Conservation (phyloP, 2,888 invertebrate species). For the Lysandra coridon region DNA sequence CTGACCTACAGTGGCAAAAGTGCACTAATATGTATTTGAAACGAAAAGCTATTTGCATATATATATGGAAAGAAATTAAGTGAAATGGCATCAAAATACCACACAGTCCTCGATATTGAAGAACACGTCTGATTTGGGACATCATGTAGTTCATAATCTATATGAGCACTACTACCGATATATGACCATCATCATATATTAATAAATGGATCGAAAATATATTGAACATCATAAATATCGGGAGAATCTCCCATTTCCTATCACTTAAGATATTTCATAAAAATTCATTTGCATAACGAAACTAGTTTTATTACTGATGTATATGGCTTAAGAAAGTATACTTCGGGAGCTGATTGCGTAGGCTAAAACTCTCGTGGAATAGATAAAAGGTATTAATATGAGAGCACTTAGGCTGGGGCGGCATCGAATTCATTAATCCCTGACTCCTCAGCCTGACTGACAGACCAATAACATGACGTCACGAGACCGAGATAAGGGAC, state of each 20-base stretch:
- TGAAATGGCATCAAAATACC: neutral
- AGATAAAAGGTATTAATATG: conserved; percentile 41
- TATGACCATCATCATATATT: conserved; percentile 12
- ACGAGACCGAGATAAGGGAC: conserved; percentile 13
- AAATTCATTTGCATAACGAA: neutral
- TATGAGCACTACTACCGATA: conserved; percentile 5
- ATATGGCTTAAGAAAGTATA: conserved; percentile 16
- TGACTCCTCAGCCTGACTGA: conserved; percentile 47
- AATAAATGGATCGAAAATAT: conserved; percentile 23
- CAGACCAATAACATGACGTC: conserved; percentile 49
- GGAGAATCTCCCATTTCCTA: conserved; percentile 1
- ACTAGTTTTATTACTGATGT: conserved; percentile 23
- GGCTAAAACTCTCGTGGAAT: conserved; percentile 39
- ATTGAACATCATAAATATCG: conserved; percentile 15
- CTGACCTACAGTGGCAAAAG: no score
- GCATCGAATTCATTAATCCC: conserved; percentile 49
- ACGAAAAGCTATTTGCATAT: no score
- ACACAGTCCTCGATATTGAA: neutral
- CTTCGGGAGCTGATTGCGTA: conserved; percentile 31
- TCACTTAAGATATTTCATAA: conserved; percentile 6
- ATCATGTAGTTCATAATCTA: neutral
- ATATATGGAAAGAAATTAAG: no score
- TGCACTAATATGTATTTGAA: no score
- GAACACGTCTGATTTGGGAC: neutral
- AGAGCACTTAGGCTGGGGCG: conserved; percentile 39